Evolutionary conservation across 1,140 invertebrate genomes (phyloP), one percentile per base, ranked within the genome.

Genomic region (Plodia interpunctella): DNA sequence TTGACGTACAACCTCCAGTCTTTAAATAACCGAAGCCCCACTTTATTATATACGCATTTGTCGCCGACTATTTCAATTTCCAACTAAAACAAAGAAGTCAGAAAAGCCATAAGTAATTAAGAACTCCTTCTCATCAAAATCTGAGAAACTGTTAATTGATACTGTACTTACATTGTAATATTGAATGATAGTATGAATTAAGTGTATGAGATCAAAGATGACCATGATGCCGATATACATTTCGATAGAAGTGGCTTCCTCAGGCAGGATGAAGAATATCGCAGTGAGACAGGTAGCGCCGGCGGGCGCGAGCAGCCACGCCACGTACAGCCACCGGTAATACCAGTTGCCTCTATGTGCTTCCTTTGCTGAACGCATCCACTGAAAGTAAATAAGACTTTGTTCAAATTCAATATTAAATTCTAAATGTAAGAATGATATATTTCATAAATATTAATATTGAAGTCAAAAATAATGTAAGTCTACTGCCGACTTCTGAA

Each of bases 121-220:
- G n/a, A n/a, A n/a, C n/a, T n/a, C n/a, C n/a, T n/a, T n/a, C n/a
- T n/a, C n/a, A n/a, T n/a, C n/a, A n/a, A n/a, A n/a, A n/a, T n/a
- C n/a, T n/a, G n/a, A n/a, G n/a, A n/a, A n/a, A n/a, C n/a, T n/a
- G n/a, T n/a, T n/a, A n/a, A n/a, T n/a, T n/a, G n/a, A n/a, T n/a
- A n/a, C n/a, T n/a, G 65, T 44, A 15, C 65, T 76, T 50, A 85
- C 82, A 25, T 76, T 68, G 62, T 65, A 85, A 68, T 80, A 83
- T 25, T 81, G 76, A 6, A 67, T 60, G 13, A 74, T 15, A 15
- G 78, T 66, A 62, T 76, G 62, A 8, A 66, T 35, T 1, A 78
- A 18, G 59, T 78, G 74, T 13, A 83, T 10, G 35, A 74, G 8
- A 53, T 85, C 82, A 1, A 74, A 62, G 0, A 72, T 0, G 5